Evolutionary conservation across 2,888 invertebrate genomes (phyloP), one percentile per base, ranked within the genome.

Genomic region (Anagyrus pseudococci): DNA sequence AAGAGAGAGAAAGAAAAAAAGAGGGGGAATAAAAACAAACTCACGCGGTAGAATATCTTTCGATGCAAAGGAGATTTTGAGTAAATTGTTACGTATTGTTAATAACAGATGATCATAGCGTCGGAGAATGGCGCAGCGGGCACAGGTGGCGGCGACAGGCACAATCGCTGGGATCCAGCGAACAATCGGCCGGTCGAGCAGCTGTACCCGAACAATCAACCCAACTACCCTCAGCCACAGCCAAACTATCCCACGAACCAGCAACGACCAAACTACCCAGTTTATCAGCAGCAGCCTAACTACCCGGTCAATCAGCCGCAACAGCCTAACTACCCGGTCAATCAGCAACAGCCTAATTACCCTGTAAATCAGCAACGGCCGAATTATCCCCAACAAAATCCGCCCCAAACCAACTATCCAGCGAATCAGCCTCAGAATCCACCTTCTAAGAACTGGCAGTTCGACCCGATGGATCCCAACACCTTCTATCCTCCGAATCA

Each of bases 251-350:
- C 17, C 54, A 37, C 15, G 29, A 57, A 22, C 64, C 68, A 19
- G 63, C 69, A 46, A n/a, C n/a, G n/a, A 57, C 63, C 62, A 33
- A 53, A 19, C 17, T 48, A 48, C 23, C 40, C 22, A 29, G 62
- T 10, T 10, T 17, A 29, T 10, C n/a, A n/a, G n/a, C 58, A 40
- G 15, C 77, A 75, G 13, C 19, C 26, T 4, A 37, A 37, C 20
- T 46, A 22, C 15, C 19, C 25, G n/a, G n/a, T n/a, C n/a, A n/a
- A n/a, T 26, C 25, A 54, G 15, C 53, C 26, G 15, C 19, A 52
- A 15, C 40, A 40, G 2, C 54, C 41, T 7, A 43, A 3, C 43
- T 54, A 54, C 33, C 33, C 49, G n/a, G n/a, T n/a, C n/a, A n/a
- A n/a, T n/a, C n/a, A n/a, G n/a, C n/a, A n/a, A n/a, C 44, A 22